Percentiles rank a stretch among this genome's conserved stretches.
Conservation (phyloP, 2,888 invertebrate genomes). For the Ectropis crepuscularia region DNA sequence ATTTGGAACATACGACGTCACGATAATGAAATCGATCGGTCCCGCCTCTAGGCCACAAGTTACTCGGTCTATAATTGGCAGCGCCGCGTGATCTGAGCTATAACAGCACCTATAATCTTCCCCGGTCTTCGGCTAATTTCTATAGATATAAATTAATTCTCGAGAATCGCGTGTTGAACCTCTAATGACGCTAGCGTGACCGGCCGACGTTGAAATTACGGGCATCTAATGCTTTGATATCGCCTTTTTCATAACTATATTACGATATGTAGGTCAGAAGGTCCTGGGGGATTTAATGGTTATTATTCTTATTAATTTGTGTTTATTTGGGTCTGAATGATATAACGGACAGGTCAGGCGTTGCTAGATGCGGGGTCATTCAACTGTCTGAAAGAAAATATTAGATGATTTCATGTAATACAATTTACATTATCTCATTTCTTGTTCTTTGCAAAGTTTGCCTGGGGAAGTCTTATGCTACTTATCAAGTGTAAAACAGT, state of each 20-base stretch:
- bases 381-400: neutral
- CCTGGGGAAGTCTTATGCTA: too few relatives aligned
- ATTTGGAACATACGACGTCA: too few relatives aligned
- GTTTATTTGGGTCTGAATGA: conserved; percentile 8
- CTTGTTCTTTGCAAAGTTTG: too few relatives aligned
- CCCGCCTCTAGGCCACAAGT: too few relatives aligned
- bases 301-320: conserved; percentile 4
- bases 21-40: too few relatives aligned
- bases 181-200: conserved; percentile 31
- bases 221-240: conserved; percentile 21
- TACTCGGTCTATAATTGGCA: too few relatives aligned
- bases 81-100: conserved; percentile 2
- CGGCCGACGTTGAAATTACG: conserved; percentile 24
- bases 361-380: neutral
- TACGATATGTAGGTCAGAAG: conserved; percentile 31
- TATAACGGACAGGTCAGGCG: neutral
- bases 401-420: too few relatives aligned
- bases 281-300: conserved; percentile 7
- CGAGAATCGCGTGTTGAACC: conserved; percentile 27
- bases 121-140: conserved; percentile 10
- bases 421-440: too few relatives aligned
- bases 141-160: conserved; percentile 10
- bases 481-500: too few relatives aligned
- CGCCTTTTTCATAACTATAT: conserved; percentile 21
- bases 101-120: conserved; percentile 14